A percentile compares a stretch with the other conserved stretches of the same genome.
These are phyloP conservation scores for Proterorhinus semilunaris DNA, from an alignment of 2,113 vertebrate species.

Conservation along the genomic window DNA sequence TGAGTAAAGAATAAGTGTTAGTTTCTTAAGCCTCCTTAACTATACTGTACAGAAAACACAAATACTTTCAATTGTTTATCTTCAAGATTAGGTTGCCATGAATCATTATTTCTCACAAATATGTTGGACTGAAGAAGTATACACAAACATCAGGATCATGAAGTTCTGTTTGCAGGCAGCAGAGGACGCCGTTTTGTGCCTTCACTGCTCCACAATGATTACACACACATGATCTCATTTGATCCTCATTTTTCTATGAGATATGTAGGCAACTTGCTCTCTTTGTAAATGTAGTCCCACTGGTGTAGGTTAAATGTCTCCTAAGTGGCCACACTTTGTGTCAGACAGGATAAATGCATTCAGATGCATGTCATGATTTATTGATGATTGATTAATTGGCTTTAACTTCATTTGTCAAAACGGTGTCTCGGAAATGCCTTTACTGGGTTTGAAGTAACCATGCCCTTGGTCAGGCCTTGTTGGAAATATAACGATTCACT, in stretches of 20 bases:
- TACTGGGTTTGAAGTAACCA: not conserved
- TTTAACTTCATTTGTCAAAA: too few relatives aligned
- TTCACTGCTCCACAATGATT: not conserved
- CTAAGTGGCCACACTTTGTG: too few relatives aligned
- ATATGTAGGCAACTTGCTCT: not conserved
- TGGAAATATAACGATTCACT: not conserved
- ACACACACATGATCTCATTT: not conserved
- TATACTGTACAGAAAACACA: not conserved
- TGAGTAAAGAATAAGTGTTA: too few relatives aligned
- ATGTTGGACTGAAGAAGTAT: not conserved
- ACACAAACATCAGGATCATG: not conserved
- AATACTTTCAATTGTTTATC: not conserved
- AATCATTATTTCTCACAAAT: not conserved
- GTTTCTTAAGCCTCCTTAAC: not conserved
- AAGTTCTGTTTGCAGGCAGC: slow-evolving; percentile 13
- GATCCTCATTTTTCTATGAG: not conserved
- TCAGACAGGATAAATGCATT: too few relatives aligned
- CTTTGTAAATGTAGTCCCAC: too few relatives aligned
- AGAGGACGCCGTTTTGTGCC: slow-evolving; percentile 19
- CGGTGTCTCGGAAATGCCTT: not conserved
- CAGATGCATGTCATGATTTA: too few relatives aligned
- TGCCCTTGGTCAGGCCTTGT: slow-evolving; percentile 38
- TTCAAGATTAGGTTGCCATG: not conserved
- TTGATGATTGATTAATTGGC: too few relatives aligned
- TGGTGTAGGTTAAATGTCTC: too few relatives aligned